Percentiles rank a stretch among this genome's conserved stretches.
These are phyloP conservation scores for Harpalus rufipes DNA, from an alignment of 2,888 invertebrate genomes.

Conservation along the genomic window DNA sequence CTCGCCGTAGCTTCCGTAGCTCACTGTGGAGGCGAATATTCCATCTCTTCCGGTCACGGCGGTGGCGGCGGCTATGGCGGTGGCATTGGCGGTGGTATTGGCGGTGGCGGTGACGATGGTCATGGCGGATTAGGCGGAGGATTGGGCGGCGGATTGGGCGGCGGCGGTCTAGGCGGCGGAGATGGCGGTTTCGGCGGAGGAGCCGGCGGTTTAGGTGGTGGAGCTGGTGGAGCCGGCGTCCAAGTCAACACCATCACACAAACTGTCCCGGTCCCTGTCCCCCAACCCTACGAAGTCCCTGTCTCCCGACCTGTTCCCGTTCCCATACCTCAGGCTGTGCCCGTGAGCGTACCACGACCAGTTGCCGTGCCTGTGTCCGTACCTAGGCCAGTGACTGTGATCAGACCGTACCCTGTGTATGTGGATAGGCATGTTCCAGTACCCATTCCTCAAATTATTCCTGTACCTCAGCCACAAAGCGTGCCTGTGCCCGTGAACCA, in stretches of 20 bases:
- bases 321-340: constrained; percentile 79
- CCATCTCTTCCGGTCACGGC: constrained; percentile 4
- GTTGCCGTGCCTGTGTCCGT: constrained; percentile 77
- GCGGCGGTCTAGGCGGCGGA: constrained; percentile 32
- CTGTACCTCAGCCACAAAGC: constrained; percentile 76
- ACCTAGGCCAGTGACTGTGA: constrained; percentile 74
- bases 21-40: constrained; percentile 65
- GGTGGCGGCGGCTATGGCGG: constrained; percentile 34
- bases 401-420: constrained; percentile 75
- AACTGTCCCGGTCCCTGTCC: constrained; percentile 75
- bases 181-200: constrained; percentile 62
- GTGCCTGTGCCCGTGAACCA: constrained; percentile 78
- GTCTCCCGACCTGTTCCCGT: constrained; percentile 78
- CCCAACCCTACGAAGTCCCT: constrained; percentile 76
- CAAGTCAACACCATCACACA: constrained; percentile 74
- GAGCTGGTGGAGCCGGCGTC: constrained; percentile 65
- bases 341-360: constrained; percentile 78
- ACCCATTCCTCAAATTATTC: constrained; percentile 79
- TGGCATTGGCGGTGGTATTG: constrained; percentile 36
- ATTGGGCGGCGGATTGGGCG: constrained; percentile 64
- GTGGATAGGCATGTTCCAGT: constrained; percentile 74
- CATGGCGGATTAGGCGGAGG: constrained; percentile 46
- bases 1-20: constrained; percentile 69
- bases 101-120: constrained; percentile 54
- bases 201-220: constrained; percentile 49